Percentiles rank a stretch among this genome's conserved stretches.
phyloP scores from a whole-genome alignment of 2,888 invertebrate genomes.

The Zele albiditarsus region DNA sequence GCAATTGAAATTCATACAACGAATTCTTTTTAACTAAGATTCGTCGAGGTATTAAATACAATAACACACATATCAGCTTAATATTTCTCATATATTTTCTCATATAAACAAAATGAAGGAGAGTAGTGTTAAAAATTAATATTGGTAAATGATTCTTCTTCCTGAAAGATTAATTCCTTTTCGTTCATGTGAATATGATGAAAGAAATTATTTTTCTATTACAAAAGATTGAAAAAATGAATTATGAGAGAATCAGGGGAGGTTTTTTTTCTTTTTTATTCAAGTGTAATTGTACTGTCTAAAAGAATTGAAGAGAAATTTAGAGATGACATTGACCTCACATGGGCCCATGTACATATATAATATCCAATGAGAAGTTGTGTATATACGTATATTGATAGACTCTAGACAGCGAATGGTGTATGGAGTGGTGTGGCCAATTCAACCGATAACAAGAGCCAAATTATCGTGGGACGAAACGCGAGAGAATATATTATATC shows the following conservation, averaged over 20 bases:
- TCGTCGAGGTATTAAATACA: neutral
- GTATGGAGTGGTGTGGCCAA: constrained; percentile 46
- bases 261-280: neutral
- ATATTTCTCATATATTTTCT: too few species aligned
- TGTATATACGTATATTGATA: neutral
- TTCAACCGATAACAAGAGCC: constrained; percentile 58
- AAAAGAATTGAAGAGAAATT: neutral
- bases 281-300: neutral
- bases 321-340: constrained; percentile 35
- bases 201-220: neutral
- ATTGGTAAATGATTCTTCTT: too few species aligned
- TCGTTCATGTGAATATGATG: neutral
- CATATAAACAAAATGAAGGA: too few species aligned
- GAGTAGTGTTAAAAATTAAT: too few species aligned
- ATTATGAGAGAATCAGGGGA: neutral
- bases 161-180: too few species aligned
- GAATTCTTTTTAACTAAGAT: neutral
- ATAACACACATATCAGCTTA: neutral
- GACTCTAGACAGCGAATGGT: constrained; percentile 2
- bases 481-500: constrained; percentile 49
- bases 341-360: neutral
- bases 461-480: constrained; percentile 61
- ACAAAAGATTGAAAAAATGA: neutral
- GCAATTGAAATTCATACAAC: neutral
- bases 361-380: constrained; percentile 1